Conservation (phyloP, 2,113 vertebrate genomes). For the Brachirus orientalis region DNA sequence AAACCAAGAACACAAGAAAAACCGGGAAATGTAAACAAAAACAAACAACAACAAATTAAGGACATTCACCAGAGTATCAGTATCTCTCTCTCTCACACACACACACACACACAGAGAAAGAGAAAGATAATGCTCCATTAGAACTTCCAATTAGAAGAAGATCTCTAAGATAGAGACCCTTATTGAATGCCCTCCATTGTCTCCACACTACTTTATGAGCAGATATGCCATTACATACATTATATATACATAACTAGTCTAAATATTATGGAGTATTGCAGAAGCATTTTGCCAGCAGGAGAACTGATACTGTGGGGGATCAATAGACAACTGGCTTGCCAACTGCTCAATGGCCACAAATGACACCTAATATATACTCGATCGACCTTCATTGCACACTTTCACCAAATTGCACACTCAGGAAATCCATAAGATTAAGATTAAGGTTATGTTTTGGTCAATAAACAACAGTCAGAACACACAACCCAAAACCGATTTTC, state of each 20-base stretch:
- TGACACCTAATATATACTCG: conserved; percentile 24
- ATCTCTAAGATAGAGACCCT: conserved; percentile 38
- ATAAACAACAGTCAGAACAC: neutral
- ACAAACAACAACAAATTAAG: conserved; percentile 5
- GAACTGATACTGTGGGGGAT: conserved; percentile 42
- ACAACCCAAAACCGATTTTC: neutral
- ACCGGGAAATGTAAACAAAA: neutral
- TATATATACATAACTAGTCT: conserved; percentile 23
- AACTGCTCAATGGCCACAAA: conserved; percentile 43
- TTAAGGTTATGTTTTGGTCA: neutral
- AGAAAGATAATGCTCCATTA: conserved; percentile 22
- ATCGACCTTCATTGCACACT: conserved; percentile 2
- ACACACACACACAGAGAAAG: neutral
- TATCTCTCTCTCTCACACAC: neutral
- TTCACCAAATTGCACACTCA: neutral
- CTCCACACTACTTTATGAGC: conserved; percentile 23
- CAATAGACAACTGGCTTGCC: conserved; percentile 46
- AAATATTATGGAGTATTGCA: conserved; percentile 35
- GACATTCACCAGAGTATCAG: neutral
- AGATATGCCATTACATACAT: conserved; percentile 25
- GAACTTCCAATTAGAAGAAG: conserved; percentile 9
- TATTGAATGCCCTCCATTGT: conserved; percentile 39
- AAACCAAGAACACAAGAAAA: neutral
- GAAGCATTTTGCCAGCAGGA: conserved; percentile 23
- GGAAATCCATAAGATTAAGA: conserved; percentile 1